Evolutionary conservation across 2,113 vertebrate species (phyloP).

Genomic region (Pygoscelis antarcticus): DNA sequence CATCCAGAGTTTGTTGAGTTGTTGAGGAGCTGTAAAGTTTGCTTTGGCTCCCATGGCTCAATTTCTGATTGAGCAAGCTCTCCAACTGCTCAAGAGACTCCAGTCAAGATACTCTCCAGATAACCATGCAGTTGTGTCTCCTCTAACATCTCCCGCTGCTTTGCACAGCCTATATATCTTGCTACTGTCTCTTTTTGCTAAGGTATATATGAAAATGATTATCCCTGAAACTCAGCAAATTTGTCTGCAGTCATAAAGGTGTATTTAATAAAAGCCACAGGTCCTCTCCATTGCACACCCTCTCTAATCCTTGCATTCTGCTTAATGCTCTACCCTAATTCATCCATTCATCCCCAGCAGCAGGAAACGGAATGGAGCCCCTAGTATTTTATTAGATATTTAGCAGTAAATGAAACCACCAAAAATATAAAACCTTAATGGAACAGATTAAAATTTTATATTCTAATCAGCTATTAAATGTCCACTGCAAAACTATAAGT

Average conservation of each 20-base stretch:
- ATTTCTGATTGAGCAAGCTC: neutral
- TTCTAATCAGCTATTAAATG: neutral
- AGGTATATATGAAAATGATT: neutral
- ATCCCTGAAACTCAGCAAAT: neutral
- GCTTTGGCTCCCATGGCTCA: neutral
- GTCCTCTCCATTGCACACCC: neutral
- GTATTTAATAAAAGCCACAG: neutral
- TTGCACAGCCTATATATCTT: neutral
- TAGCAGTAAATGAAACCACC: neutral
- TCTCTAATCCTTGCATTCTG: neutral
- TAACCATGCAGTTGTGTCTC: neutral
- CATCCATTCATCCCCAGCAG: neutral
- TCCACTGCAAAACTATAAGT: neutral
- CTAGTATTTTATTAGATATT: neutral
- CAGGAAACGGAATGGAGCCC: neutral
- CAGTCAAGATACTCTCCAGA: neutral
- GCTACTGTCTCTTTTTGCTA: neutral
- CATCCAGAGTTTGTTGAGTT: neutral
- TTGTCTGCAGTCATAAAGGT: neutral
- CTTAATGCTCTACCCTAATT: neutral
- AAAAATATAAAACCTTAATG: neutral
- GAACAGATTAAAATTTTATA: neutral
- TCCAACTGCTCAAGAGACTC: neutral
- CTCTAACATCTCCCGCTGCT: neutral
- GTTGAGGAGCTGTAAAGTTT: neutral